A percentile compares a stretch with the other conserved stretches of the same genome.
These are phyloP conservation scores for Pachyramphus minor DNA, from an alignment of 2,113 vertebrate genomes.

Conservation along the genomic window DNA sequence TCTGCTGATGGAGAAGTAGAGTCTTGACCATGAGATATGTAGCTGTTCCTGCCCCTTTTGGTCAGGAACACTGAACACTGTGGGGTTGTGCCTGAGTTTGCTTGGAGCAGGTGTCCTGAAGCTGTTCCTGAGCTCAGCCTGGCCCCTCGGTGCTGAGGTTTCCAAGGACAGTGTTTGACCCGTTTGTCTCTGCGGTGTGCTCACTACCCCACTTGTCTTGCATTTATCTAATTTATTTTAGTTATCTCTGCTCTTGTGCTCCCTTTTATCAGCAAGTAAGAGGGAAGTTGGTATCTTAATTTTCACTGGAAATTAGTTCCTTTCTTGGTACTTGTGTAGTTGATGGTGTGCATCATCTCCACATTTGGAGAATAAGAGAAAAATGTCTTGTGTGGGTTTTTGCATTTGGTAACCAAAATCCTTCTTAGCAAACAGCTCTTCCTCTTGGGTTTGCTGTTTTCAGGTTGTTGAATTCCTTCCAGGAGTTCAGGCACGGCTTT, in stretches of 20 bases:
- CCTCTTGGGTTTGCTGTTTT: neutral
- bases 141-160: neutral
- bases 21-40: neutral
- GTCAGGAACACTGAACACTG: rapidly evolving
- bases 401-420: neutral
- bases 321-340: neutral
- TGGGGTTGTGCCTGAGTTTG: rapidly evolving
- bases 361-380: neutral
- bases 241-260: neutral
- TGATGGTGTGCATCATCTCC: neutral
- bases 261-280: neutral
- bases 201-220: neutral
- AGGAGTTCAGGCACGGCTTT: neutral
- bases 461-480: neutral
- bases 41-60: neutral
- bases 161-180: neutral
- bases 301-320: neutral
- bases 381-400: neutral
- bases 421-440: neutral
- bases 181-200: rapidly evolving
- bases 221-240: neutral
- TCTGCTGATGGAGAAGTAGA: neutral
- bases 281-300: neutral
- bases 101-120: neutral
- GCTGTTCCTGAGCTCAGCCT: neutral